Percentiles rank a stretch among this genome's conserved stretches.
Evolutionary conservation across 53 echinoderm and acorn worm species (phyloP).

Genomic region (Paracentrotus lividus): DNA sequence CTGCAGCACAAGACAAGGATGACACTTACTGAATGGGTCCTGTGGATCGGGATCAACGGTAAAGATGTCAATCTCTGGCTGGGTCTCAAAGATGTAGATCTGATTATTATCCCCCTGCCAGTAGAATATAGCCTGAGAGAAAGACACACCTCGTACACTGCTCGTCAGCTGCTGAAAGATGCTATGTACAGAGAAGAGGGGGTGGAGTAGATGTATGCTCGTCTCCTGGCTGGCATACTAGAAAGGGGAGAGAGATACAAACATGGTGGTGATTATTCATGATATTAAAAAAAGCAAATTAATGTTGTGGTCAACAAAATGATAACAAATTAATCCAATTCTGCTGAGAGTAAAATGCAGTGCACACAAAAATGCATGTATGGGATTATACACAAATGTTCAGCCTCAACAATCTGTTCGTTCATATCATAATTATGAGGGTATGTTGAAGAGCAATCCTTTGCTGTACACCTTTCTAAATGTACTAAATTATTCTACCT

Average conservation of each 20-base stretch:
- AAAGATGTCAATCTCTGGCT: constrained; percentile 94
- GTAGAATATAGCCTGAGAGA: constrained; percentile 86
- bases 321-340: too few species aligned
- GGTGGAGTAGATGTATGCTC: constrained; percentile 83
- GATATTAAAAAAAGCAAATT: background rate
- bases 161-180: constrained; percentile 84
- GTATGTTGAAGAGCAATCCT: too few species aligned
- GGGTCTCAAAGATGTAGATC: constrained; percentile 93
- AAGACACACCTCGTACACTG: constrained; percentile 76
- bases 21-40: constrained; percentile 71
- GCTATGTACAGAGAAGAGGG: constrained; percentile 84
- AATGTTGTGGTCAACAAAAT: too few species aligned
- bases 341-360: too few species aligned
- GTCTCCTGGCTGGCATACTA: constrained; percentile 86
- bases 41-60: constrained; percentile 85
- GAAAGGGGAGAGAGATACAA: background rate
- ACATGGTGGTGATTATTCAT: background rate
- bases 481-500: too few species aligned
- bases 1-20: background rate
- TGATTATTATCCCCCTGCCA: constrained; percentile 90
- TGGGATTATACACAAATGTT: too few species aligned
- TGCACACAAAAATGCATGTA: too few species aligned
- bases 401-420: too few species aligned
- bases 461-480: too few species aligned
- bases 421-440: too few species aligned